phyloP scores from a whole-genome alignment of 2,113 vertebrate species.

The Lucifuga dentata region DNA sequence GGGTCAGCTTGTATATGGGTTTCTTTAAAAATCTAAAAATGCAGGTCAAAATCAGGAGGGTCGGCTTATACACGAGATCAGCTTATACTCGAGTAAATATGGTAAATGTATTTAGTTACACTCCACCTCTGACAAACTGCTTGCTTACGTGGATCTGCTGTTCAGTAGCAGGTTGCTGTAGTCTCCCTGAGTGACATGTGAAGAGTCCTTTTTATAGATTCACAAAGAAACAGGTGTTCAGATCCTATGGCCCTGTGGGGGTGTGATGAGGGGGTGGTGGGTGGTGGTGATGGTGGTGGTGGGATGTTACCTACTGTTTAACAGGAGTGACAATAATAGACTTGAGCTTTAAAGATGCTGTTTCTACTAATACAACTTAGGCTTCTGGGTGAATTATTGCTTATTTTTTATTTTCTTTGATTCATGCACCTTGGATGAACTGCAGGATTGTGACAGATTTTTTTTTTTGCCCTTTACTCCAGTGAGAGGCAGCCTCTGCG shows the following conservation, averaged over 20 bases:
- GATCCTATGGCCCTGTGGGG: conserved; percentile 42
- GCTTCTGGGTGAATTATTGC: neutral
- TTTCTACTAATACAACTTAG: neutral
- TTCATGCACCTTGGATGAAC: neutral
- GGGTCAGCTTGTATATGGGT: too few species aligned
- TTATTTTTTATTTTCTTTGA: neutral
- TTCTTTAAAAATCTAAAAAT: too few species aligned
- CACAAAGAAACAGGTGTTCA: conserved; percentile 56
- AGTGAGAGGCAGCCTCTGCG: conserved; percentile 20
- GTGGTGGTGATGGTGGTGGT: conserved; percentile 9
- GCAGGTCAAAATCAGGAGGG: too few species aligned
- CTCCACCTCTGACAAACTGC: neutral
- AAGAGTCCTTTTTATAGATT: conserved; percentile 31
- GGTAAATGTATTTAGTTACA: too few species aligned
- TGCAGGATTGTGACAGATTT: conserved; percentile 11
- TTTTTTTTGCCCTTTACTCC: conserved; percentile 14
- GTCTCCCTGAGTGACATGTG: conserved; percentile 21
- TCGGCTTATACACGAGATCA: too few species aligned
- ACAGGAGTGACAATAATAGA: neutral
- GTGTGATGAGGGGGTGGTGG: conserved; percentile 56
- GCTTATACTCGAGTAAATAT: too few species aligned
- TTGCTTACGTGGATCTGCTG: neutral
- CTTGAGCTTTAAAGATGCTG: neutral
- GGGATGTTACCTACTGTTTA: conserved; percentile 44
- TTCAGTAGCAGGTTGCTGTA: conserved; percentile 5